Percentiles rank a stretch among this genome's conserved stretches.
Conservation (phyloP, 2,113 vertebrate genomes). For the Puma concolor region DNA sequence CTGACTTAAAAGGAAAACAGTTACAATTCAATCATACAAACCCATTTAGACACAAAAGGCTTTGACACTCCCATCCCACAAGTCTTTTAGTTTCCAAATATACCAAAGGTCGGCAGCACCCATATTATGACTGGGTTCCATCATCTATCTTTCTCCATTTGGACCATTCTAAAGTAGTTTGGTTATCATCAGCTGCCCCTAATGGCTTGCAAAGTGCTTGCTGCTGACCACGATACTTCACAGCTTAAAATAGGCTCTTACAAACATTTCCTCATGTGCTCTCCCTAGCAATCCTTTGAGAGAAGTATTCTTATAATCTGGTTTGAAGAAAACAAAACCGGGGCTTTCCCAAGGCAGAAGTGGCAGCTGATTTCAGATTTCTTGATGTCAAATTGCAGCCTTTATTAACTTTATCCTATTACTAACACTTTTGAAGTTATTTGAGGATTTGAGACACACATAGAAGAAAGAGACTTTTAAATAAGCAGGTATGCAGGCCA, state of each 20-base stretch:
- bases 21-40: constrained; percentile 31
- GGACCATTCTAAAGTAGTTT: neutral
- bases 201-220: neutral
- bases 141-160: constrained; percentile 50
- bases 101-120: neutral
- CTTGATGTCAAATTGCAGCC: neutral
- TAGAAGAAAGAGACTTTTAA: neutral
- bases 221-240: neutral
- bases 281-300: neutral
- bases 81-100: neutral
- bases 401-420: neutral
- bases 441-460: neutral
- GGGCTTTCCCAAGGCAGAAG: neutral
- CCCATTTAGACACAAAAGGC: neutral
- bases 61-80: neutral
- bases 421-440: neutral
- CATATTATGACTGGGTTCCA: neutral
- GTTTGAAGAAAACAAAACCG: neutral
- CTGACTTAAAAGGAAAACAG: constrained; percentile 66
- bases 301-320: neutral
- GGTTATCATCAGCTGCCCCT: neutral
- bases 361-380: neutral
- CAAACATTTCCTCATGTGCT: neutral
- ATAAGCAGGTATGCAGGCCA: neutral
- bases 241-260: neutral